Conservation (phyloP, 2,888 invertebrate genomes). For the Celastrina argiolus region DNA sequence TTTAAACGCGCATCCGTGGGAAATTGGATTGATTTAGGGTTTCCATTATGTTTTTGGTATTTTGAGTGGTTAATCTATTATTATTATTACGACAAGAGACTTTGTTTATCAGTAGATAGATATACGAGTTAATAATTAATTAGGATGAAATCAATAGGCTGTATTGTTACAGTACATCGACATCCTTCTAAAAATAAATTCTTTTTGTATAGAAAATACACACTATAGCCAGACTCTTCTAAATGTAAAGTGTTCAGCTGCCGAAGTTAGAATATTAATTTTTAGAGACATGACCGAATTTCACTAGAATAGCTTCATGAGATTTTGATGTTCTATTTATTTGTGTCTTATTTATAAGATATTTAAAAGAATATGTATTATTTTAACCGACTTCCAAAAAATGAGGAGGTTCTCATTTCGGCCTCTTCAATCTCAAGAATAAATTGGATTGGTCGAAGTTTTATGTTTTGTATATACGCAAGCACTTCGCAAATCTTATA, state of each 20-base stretch:
- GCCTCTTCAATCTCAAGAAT: too few relatives aligned
- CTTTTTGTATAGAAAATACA: not conserved
- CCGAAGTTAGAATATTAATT: not conserved
- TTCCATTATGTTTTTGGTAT: not conserved
- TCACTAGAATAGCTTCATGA: too few relatives aligned
- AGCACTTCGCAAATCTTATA: conserved; percentile 6
- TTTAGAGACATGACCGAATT: too few relatives aligned
- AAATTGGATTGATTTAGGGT: not conserved
- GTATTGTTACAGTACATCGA: not conserved
- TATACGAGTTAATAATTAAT: too few relatives aligned
- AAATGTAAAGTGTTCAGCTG: not conserved
- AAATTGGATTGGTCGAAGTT: not conserved
- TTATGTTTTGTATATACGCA: not conserved
- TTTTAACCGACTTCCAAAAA: too few relatives aligned
- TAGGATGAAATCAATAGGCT: too few relatives aligned
- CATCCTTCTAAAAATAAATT: not conserved
- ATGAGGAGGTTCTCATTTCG: too few relatives aligned
- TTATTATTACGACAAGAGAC: too few relatives aligned
- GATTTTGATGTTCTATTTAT: too few relatives aligned
- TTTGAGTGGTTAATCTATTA: not conserved
- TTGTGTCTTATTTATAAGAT: too few relatives aligned
- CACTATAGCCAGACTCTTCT: not conserved
- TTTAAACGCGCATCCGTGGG: not conserved
- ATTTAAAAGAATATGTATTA: too few relatives aligned
- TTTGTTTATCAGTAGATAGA: too few relatives aligned